Evolutionary conservation across 1,140 invertebrate species (phyloP).

Genomic region (Ceratina japonica): DNA sequence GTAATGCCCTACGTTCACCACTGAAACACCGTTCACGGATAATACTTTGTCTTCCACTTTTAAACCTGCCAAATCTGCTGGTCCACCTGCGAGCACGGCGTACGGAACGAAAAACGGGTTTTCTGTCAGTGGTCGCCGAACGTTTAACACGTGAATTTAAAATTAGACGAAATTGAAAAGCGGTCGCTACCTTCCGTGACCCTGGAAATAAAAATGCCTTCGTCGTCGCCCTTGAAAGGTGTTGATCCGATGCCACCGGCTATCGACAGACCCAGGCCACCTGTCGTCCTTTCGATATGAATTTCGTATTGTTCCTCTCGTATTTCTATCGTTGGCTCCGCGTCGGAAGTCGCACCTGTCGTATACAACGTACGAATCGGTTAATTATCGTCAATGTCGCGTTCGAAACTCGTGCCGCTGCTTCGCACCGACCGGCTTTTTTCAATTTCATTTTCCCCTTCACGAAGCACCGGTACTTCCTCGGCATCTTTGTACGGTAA

Average conservation of each 20-base stretch:
- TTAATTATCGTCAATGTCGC: not conserved
- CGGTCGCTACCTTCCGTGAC: constrained; percentile 86
- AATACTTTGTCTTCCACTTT: constrained; percentile 96
- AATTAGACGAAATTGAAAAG: not conserved
- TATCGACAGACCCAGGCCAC: constrained; percentile 93
- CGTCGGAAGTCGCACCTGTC: constrained; percentile 80
- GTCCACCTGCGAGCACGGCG: constrained; percentile 69
- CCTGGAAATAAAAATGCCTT: constrained; percentile 94
- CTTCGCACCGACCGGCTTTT: constrained; percentile 20
- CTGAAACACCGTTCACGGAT: constrained; percentile 93
- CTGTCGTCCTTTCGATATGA: constrained; percentile 89
- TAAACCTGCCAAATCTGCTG: constrained; percentile 80
- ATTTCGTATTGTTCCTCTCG: constrained; percentile 90
- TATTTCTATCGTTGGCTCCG: constrained; percentile 81
- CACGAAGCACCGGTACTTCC: constrained; percentile 69
- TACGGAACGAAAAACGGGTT: no score
- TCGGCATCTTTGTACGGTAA: constrained; percentile 58
- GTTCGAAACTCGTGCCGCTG: not conserved
- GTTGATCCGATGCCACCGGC: constrained; percentile 96
- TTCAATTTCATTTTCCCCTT: constrained; percentile 51
- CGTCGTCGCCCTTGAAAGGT: constrained; percentile 95
- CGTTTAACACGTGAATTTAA: no score
- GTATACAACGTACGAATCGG: not conserved
- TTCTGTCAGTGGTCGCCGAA: no score
- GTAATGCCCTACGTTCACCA: constrained; percentile 95